Evolutionary conservation across 1,140 invertebrate genomes (phyloP).

Genomic region (Zaprionus gabonicus): DNA sequence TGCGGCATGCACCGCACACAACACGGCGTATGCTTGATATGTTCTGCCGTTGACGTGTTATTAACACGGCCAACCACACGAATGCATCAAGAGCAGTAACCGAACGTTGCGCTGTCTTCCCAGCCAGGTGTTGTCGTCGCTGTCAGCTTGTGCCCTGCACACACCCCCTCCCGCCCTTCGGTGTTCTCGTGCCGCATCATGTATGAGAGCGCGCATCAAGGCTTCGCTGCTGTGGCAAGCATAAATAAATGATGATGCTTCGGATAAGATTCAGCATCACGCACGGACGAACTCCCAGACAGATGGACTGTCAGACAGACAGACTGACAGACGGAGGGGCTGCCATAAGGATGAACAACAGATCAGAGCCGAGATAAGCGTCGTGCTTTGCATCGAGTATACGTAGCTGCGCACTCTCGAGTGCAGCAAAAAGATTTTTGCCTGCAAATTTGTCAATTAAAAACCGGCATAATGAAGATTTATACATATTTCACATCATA

Average conservation of each 20-base stretch:
- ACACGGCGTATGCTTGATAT: conserved; percentile 70
- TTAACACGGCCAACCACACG: conserved; percentile 64
- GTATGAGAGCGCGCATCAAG: conserved; percentile 12
- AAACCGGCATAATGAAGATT: conserved; percentile 12
- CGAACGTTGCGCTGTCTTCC: background rate
- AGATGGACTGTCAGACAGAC: conserved; percentile 11
- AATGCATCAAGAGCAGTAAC: conserved; percentile 36
- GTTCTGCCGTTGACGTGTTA: conserved; percentile 61
- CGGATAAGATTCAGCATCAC: conserved; percentile 68
- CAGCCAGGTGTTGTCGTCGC: conserved; percentile 63
- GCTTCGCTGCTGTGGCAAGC: conserved; percentile 50
- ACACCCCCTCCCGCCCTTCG: background rate
- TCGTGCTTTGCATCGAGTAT: conserved; percentile 13
- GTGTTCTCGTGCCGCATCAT: background rate
- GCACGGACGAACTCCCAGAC: conserved; percentile 45
- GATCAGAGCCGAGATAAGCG: conserved; percentile 18
- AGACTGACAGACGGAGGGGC: no score
- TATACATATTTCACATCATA: conserved; percentile 3
- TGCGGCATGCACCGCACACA: conserved; percentile 23
- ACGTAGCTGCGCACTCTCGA: background rate
- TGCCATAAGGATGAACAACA: conserved; percentile 36
- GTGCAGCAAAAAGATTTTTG: background rate
- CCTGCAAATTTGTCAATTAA: background rate
- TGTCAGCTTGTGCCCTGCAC: conserved; percentile 9
- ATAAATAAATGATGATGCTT: conserved; percentile 77